Evolutionary conservation across 2,797 vertebrate species (phyloP).

Genomic region (Coluber constrictor): DNA sequence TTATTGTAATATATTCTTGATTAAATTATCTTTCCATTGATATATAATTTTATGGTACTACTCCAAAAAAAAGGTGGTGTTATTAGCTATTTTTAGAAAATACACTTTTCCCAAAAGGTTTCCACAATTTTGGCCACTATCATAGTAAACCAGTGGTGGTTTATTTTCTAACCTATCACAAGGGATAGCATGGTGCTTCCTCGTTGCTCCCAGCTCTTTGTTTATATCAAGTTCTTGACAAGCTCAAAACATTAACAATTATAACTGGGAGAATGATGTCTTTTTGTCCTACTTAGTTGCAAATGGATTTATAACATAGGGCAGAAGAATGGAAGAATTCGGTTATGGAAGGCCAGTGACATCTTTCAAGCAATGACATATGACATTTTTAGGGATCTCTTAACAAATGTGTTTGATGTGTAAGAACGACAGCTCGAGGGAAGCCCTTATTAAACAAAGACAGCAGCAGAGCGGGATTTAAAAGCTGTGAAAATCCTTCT

Average conservation of each 20-base stretch:
- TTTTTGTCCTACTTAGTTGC: conserved; percentile 41
- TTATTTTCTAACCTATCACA: conserved; percentile 35
- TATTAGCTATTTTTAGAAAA: too few species aligned
- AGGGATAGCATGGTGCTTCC: conserved; percentile 15
- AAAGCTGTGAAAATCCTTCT: conserved; percentile 24
- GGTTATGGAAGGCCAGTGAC: conserved; percentile 12
- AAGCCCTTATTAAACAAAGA: not conserved
- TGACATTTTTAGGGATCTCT: not conserved
- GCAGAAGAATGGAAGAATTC: conserved; percentile 35
- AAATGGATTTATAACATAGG: conserved; percentile 39
- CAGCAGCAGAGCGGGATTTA: too few species aligned
- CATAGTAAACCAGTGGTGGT: not conserved
- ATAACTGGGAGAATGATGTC: conserved; percentile 28
- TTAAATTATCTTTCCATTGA: too few species aligned
- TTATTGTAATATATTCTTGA: too few species aligned
- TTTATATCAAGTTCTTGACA: conserved; percentile 26
- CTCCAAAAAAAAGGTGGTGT: too few species aligned
- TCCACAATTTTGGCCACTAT: too few species aligned
- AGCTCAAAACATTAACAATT: conserved; percentile 46
- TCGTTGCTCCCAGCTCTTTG: conserved; percentile 29
- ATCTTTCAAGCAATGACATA: not conserved
- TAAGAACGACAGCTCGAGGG: not conserved
- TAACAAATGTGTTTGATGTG: not conserved
- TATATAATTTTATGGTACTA: too few species aligned
- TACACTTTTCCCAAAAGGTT: too few species aligned